phyloP scores from a whole-genome alignment of 2,113 vertebrate genomes.

The Eretmochelys imbricata region DNA sequence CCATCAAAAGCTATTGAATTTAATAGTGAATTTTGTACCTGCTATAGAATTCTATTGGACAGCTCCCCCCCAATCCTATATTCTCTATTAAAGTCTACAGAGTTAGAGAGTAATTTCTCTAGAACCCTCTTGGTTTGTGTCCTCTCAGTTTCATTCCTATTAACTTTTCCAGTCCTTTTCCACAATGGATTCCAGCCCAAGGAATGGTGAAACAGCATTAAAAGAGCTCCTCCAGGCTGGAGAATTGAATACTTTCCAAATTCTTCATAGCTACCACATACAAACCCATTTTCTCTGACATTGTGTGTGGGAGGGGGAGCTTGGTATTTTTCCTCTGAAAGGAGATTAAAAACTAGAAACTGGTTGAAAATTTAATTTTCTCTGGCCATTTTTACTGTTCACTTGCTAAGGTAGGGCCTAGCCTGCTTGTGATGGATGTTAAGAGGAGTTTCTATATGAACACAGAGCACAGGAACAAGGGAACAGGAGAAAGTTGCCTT shows the following conservation, averaged over 20 bases:
- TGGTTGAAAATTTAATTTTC: background rate
- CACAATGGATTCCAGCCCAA: background rate
- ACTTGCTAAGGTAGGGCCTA: background rate
- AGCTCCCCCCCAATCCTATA: background rate
- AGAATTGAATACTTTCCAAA: background rate
- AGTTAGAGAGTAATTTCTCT: too few species aligned
- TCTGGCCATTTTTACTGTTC: background rate
- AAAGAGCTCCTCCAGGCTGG: background rate
- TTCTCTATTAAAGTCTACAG: too few species aligned
- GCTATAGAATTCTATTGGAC: background rate
- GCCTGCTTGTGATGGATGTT: background rate
- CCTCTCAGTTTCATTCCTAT: background rate
- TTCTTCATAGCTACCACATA: background rate
- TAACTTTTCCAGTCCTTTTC: background rate
- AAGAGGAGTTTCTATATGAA: background rate
- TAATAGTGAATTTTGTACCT: background rate
- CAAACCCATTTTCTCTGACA: background rate
- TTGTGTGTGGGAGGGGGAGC: background rate
- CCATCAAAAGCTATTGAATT: background rate
- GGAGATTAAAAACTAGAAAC: background rate
- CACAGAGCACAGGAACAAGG: background rate
- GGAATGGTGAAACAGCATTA: background rate
- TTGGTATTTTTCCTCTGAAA: background rate
- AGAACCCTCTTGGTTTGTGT: background rate
- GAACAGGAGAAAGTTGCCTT: background rate